Percentiles rank a stretch among this genome's conserved stretches.
Evolutionary conservation across 1,140 invertebrate genomes (phyloP).

Genomic region (Ridgeia piscesae): DNA sequence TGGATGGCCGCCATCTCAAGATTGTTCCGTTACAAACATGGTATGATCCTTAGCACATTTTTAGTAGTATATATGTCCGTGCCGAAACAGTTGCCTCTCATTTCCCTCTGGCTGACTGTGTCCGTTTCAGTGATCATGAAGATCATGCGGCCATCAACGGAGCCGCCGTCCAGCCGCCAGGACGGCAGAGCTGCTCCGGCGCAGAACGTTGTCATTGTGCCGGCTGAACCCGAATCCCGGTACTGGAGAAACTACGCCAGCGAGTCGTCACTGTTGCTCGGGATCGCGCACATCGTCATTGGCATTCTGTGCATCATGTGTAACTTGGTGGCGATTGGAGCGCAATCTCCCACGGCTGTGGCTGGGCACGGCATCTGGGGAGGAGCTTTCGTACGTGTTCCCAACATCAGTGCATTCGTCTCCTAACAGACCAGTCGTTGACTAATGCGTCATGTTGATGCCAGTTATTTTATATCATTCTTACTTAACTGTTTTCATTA

Average conservation of each 20-base stretch:
- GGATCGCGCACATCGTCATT: not conserved
- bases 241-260: not conserved
- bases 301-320: not conserved
- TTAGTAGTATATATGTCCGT: too few species aligned
- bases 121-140: too few species aligned
- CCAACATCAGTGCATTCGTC: not conserved
- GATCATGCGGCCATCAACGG: not conserved
- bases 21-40: too few species aligned
- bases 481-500: too few species aligned
- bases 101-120: too few species aligned
- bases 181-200: not conserved
- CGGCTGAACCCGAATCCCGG: not conserved
- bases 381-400: not conserved
- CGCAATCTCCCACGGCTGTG: not conserved
- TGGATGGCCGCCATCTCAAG: too few species aligned
- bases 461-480: too few species aligned
- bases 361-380: not conserved
- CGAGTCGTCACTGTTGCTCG: not conserved
- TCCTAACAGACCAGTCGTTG: not conserved
- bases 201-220: not conserved
- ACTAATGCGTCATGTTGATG: not conserved
- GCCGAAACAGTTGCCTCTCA: too few species aligned
- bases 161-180: not conserved
- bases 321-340: not conserved
- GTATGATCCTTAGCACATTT: too few species aligned